phyloP scores from a whole-genome alignment of 2,113 vertebrate genomes.

The Eidolon helvum region DNA sequence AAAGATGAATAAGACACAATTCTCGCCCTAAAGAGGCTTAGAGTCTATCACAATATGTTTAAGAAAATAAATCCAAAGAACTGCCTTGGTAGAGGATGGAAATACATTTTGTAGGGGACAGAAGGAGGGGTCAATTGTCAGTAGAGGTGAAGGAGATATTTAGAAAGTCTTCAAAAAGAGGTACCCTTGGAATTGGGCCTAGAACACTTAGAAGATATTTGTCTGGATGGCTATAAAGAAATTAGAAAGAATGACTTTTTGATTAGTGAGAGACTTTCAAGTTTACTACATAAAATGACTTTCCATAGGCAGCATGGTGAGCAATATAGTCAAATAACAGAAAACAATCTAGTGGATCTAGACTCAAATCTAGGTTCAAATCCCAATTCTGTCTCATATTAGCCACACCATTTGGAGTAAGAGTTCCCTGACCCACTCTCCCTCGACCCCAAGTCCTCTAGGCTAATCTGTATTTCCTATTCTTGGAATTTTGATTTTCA shows the following conservation, averaged over 20 bases:
- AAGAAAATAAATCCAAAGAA: background rate
- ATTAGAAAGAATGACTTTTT: background rate
- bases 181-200: background rate
- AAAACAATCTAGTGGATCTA: too few relatives aligned
- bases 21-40: background rate
- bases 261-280: background rate
- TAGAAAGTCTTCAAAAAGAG: background rate
- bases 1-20: background rate
- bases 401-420: too few relatives aligned
- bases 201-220: background rate
- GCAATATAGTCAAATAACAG: too few relatives aligned
- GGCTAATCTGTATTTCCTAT: too few relatives aligned
- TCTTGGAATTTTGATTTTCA: too few relatives aligned
- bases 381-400: too few relatives aligned
- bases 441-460: too few relatives aligned
- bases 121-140: background rate
- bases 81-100: background rate
- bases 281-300: too few relatives aligned
- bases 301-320: too few relatives aligned
- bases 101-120: background rate
- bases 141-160: background rate
- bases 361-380: too few relatives aligned
- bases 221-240: background rate
- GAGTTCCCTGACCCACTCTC: too few relatives aligned
- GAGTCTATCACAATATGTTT: background rate